Evolutionary conservation across 1,140 invertebrate genomes (phyloP), one percentile per base, ranked within the genome.

Genomic region (Drosophila sucinea): DNA sequence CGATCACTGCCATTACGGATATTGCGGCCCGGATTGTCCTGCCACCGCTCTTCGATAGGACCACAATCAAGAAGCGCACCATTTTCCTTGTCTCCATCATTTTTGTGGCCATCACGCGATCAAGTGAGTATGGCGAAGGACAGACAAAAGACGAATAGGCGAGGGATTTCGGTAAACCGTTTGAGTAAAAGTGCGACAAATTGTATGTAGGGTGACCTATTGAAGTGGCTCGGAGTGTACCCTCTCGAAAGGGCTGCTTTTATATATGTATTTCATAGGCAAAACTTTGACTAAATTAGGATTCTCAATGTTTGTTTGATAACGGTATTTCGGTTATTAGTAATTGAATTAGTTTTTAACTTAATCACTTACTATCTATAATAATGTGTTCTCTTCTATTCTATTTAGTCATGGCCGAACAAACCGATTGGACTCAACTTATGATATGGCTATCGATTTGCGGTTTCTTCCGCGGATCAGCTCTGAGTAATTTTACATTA

Each of bases 401-500:
- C 66, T 35, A n/a, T 10, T 10, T 87, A 95, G 95, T 95, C 56
- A 92, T 96, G 79, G 94, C 95, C 2, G 93, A 95, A 77, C 95
- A 95, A 91, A 94, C 93, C 1, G 94, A 95, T 10, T 95, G 94
- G 93, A 93, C 93, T 2, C 93, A 93, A 17, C 92, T 96, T 1
- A 94, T 96, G 93, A 80, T 94, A 38, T 95, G 94, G 94, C 90
- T 95, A 58, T 94, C 94, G 0, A 94, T 95, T 61, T 95, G 94
- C 79, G 96, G 96, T 41, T 96, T 96, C 92, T 94, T 96, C 82
- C 93, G 96, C 38, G 96, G 96, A 62, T 94, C 87, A 4, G 95
- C 95, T 4, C 91, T 96, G 25, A 95, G 95, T 60, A 96, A 96
- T 91, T 95, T 96, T 75, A 95, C 95, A 7, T 94, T 96, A 1